A percentile compares a stretch with the other conserved stretches of the same genome.
phyloP scores from a whole-genome alignment of 2,797 vertebrate genomes.

The Gymnocypris eckloni region DNA sequence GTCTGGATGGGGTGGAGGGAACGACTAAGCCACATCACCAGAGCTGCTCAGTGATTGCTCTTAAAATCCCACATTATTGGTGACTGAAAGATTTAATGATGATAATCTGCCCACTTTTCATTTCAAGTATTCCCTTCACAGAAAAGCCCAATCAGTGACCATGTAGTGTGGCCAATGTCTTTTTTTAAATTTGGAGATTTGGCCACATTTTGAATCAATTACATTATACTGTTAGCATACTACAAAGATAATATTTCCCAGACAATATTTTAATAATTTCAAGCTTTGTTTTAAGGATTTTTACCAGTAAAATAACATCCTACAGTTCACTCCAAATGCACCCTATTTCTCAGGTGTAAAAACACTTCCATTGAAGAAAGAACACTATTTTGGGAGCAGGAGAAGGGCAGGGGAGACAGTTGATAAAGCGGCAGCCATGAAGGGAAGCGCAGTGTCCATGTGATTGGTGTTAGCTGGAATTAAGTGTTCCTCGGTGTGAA shows the following conservation, averaged over 20 bases:
- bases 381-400: conserved; percentile 46
- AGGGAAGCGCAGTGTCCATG: conserved; percentile 60
- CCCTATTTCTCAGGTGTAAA: conserved; percentile 33
- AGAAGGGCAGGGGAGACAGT: conserved; percentile 40
- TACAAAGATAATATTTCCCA: neutral
- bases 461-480: conserved; percentile 72
- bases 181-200: neutral
- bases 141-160: conserved; percentile 20
- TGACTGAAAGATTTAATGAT: conserved; percentile 40
- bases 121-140: conserved; percentile 6
- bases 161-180: neutral
- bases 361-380: conserved; percentile 34
- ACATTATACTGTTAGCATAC: neutral
- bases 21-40: conserved; percentile 64
- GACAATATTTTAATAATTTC: neutral
- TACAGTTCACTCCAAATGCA: neutral
- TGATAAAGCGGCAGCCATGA: conserved; percentile 55
- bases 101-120: conserved; percentile 43
- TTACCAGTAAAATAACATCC: neutral
- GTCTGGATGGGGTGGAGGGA: conserved; percentile 58
- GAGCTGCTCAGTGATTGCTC: conserved; percentile 40
- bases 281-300: neutral
- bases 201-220: neutral
- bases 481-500: conserved; percentile 71
- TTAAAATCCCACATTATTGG: conserved; percentile 48